Base-by-base conservation (phyloP, 2,888 invertebrate species). In the Apamea monoglypha region DNA sequence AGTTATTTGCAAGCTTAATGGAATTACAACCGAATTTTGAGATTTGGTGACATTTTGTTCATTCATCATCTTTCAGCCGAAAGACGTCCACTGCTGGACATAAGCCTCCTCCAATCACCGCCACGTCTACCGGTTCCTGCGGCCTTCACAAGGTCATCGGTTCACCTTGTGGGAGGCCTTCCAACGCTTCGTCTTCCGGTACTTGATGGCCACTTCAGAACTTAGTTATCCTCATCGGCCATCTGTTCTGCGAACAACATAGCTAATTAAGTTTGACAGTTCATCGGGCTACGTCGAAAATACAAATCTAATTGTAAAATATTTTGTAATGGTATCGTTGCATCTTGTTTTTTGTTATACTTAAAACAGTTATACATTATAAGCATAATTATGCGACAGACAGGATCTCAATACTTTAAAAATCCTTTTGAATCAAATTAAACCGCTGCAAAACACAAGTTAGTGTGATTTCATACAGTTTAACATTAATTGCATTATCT, bases 401-500 rank as follows among this genome's bases (percentile, higher is more conserved):
- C 32, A 32, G 63, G 18, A 10, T 8, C 32, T 63, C 32, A 4
- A 79, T 53, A 63, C 18, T 36, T 76, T 36, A 0, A 40, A 61
- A 59, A 74, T 14, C 18, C n/a, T 25, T 59, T 18, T 50, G 12
- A 29, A 53, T 53, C 21, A 63, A 56, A 68, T 56, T 1, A 47
- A 72, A 72, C 36, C 36, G 8, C 36, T 32, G 21, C 53, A 73
- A 81, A 73, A 63, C 36, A 77, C 59, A 47, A 74, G 56, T 86
- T 59, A 67, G 63, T 68, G 36, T 86, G 69, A 66, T 75, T 73
- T 66, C 59, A 83, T 59, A 32, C 69, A 44, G 36, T 75, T 83
- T 63, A 75, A 68, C 67, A 79, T 85, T 83, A 74, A 76, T 75
- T 74, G 67, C 74, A 76, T 67, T 76, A 85, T 76, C 76, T 64